These are phyloP conservation scores for Chrysina gloriosa DNA, from an alignment of 2,888 invertebrate species.

Conservation along the genomic window DNA sequence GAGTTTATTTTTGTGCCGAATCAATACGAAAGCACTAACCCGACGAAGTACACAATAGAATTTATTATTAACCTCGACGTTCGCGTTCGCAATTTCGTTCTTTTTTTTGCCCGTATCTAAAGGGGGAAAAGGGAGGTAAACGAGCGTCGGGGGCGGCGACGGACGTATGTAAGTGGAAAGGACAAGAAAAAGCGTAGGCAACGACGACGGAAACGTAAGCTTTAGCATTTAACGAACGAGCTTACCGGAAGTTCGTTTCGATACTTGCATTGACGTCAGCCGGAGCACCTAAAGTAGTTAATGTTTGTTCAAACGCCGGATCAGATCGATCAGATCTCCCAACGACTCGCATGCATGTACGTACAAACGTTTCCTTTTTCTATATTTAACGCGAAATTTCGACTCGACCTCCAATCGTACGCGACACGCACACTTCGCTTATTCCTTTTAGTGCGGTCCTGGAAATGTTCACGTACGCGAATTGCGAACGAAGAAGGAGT, in stretches of 20 bases:
- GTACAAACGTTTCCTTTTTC: slow-evolving; percentile 20
- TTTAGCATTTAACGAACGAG: slow-evolving; percentile 22
- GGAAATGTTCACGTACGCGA: background rate
- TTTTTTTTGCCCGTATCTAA: slow-evolving; percentile 15
- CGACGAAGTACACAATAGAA: slow-evolving; percentile 30
- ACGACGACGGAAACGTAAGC: slow-evolving; percentile 1
- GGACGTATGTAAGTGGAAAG: background rate
- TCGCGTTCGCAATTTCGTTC: slow-evolving; percentile 18
- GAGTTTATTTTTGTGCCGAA: slow-evolving; percentile 13
- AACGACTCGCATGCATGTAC: background rate
- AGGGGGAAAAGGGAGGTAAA: background rate
- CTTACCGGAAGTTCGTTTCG: slow-evolving; percentile 23
- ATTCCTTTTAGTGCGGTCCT: background rate
- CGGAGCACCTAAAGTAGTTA: background rate
- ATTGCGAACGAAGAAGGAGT: background rate
- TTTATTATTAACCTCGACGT: slow-evolving; percentile 31
- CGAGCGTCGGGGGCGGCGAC: background rate
- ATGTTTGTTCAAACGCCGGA: slow-evolving; percentile 15
- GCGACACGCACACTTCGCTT: slow-evolving; percentile 25
- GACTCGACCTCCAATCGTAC: slow-evolving; percentile 13
- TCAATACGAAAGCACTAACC: slow-evolving; percentile 33
- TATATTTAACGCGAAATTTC: slow-evolving; percentile 18
- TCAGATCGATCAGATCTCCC: background rate
- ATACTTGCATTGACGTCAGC: slow-evolving; percentile 27
- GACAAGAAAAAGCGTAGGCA: background rate